A percentile compares a stretch with the other conserved stretches of the same genome.
These are phyloP conservation scores for Chaenogobius annularis DNA, from an alignment of 2,113 vertebrate genomes.

Conservation along the genomic window DNA sequence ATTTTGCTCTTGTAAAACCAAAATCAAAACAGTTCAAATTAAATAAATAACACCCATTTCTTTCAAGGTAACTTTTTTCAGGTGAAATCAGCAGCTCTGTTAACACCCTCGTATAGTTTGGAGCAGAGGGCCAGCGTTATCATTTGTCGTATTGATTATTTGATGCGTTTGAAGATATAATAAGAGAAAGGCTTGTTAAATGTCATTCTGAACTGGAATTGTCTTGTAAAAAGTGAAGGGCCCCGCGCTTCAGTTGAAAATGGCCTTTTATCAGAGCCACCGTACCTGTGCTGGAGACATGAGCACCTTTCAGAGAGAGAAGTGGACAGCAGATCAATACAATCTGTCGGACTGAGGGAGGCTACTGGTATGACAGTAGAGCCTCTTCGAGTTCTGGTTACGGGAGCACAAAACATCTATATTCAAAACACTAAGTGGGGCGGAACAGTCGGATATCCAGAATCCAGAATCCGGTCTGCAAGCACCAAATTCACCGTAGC, in stretches of 20 bases:
- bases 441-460: too few relatives aligned
- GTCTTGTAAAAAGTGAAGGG: conserved; percentile 5
- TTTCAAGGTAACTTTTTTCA: not conserved
- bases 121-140: not conserved
- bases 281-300: not conserved
- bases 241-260: conserved; percentile 3
- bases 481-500: too few relatives aligned
- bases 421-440: not conserved
- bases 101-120: not conserved
- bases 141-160: not conserved
- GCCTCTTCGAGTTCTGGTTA: not conserved
- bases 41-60: not conserved
- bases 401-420: not conserved
- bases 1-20: too few relatives aligned
- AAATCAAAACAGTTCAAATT: not conserved
- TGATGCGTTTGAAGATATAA: conserved; percentile 8
- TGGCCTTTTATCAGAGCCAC: not conserved
- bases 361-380: conserved; percentile 10
- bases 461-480: too few relatives aligned
- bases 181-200: not conserved
- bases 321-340: conserved; percentile 2
- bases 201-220: not conserved
- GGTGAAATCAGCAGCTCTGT: not conserved
- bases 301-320: conserved; percentile 6
- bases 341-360: not conserved